A percentile compares a stretch with the other conserved stretches of the same genome.
phyloP scores from a whole-genome alignment of 2,797 vertebrate genomes.

The Falco biarmicus region DNA sequence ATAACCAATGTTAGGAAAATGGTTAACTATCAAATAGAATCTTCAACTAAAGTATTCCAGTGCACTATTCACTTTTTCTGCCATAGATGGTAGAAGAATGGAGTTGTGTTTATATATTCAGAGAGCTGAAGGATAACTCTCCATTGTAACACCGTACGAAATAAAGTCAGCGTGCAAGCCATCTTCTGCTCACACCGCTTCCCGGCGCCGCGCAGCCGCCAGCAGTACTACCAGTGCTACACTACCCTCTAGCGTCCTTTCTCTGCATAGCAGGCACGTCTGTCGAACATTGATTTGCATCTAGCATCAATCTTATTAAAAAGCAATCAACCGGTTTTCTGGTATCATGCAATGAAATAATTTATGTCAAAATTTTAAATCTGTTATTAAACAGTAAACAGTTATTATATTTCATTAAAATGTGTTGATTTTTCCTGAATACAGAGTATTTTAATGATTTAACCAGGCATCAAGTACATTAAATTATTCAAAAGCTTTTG shows the following conservation, averaged over 20 bases:
- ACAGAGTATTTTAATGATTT: background rate
- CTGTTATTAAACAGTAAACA: background rate
- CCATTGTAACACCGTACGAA: background rate
- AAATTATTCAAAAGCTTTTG: background rate
- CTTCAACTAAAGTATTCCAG: background rate
- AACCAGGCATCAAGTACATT: background rate
- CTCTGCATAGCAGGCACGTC: background rate
- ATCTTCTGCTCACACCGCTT: background rate
- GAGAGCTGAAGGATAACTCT: background rate
- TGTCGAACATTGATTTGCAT: background rate
- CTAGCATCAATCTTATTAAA: background rate
- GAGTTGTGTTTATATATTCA: background rate
- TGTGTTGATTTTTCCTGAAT: background rate
- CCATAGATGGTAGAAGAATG: background rate
- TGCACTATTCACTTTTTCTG: background rate
- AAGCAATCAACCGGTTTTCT: background rate
- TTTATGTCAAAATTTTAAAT: background rate
- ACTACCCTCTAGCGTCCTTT: slow-evolving; percentile 72
- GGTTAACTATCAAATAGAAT: background rate
- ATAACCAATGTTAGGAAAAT: background rate
- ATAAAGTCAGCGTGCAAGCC: background rate
- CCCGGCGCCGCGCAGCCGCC: fast-evolving
- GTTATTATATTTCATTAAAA: background rate
- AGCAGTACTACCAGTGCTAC: background rate
- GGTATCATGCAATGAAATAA: background rate